A percentile compares a stretch with the other conserved stretches of the same genome.
Evolutionary conservation across 2,888 invertebrate genomes (phyloP).

Genomic region (Xiphydria camelus): DNA sequence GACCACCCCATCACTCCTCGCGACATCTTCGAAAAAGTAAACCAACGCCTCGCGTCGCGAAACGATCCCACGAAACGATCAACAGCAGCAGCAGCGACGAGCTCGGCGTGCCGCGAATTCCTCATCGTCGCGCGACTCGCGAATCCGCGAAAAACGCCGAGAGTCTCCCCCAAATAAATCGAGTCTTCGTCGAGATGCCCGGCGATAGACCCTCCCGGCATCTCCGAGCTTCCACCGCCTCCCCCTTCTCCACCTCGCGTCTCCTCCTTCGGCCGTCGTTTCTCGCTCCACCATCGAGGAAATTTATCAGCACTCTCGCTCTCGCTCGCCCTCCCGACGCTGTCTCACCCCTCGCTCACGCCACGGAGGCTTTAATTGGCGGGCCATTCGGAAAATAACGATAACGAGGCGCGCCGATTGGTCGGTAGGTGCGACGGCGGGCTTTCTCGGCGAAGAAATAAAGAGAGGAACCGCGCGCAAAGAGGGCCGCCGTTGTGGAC

Average conservation of each 20-base stretch:
- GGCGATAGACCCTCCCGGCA: slow-evolving; percentile 3
- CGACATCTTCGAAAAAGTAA: too few species aligned
- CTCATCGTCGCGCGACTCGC: background rate
- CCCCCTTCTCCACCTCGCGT: background rate
- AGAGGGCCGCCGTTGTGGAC: too few species aligned
- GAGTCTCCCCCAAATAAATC: slow-evolving; percentile 6
- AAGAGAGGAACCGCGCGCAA: too few species aligned
- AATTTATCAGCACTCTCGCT: background rate
- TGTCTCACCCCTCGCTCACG: slow-evolving; percentile 15
- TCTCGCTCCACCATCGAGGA: background rate
- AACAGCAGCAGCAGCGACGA: background rate
- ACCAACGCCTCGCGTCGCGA: too few species aligned
- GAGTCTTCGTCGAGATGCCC: slow-evolving; percentile 2
- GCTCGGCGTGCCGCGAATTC: slow-evolving; percentile 3
- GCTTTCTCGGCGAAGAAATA: background rate
- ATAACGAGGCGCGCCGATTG: background rate
- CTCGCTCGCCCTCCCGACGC: background rate
- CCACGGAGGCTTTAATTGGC: slow-evolving; percentile 33
- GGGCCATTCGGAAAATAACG: slow-evolving; percentile 32
- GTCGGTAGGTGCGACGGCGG: slow-evolving; percentile 1
- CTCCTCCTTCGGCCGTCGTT: background rate
- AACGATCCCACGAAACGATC: too few species aligned
- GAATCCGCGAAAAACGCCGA: slow-evolving; percentile 5
- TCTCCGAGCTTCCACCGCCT: background rate
- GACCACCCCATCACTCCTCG: too few species aligned